Evolutionary conservation across 1,140 invertebrate species (phyloP).

Genomic region (Tribolium castaneum): DNA sequence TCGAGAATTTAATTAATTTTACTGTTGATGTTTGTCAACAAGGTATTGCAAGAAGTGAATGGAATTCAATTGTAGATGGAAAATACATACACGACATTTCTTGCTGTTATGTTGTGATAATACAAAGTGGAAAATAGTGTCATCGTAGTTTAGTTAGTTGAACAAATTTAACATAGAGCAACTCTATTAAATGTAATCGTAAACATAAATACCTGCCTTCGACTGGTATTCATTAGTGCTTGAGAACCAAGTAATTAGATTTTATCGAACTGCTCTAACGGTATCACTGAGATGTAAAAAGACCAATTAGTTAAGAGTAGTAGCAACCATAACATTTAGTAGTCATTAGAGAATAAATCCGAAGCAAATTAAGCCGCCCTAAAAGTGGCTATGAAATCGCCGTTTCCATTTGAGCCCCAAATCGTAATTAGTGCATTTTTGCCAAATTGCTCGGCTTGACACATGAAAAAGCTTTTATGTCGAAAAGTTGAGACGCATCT

Average conservation of each 20-base stretch:
- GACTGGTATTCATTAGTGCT: not conserved
- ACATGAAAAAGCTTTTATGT: slow-evolving; percentile 4
- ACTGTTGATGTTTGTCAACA: slow-evolving; percentile 17
- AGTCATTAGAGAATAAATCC: not conserved
- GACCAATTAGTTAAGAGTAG: not conserved
- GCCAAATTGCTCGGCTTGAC: not conserved
- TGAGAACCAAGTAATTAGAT: not conserved
- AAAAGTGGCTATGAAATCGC: not conserved
- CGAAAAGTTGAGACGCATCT: not conserved
- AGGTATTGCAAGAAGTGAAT: not conserved
- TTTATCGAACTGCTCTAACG: not conserved
- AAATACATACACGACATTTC: too few relatives aligned
- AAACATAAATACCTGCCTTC: not conserved
- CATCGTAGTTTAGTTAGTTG: not conserved
- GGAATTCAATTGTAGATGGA: not conserved
- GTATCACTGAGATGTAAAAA: not conserved
- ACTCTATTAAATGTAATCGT: not conserved
- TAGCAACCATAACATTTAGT: not conserved
- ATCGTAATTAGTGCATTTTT: not conserved
- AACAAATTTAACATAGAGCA: not conserved
- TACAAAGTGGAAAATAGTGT: not conserved
- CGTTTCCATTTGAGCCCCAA: not conserved
- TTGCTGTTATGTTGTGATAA: too few relatives aligned
- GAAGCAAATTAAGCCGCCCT: not conserved
- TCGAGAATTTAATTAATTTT: slow-evolving; percentile 6